A percentile compares a stretch with the other conserved stretches of the same genome.
Conservation (phyloP, 1,140 invertebrate genomes). For the Heterodera carotae region DNA sequence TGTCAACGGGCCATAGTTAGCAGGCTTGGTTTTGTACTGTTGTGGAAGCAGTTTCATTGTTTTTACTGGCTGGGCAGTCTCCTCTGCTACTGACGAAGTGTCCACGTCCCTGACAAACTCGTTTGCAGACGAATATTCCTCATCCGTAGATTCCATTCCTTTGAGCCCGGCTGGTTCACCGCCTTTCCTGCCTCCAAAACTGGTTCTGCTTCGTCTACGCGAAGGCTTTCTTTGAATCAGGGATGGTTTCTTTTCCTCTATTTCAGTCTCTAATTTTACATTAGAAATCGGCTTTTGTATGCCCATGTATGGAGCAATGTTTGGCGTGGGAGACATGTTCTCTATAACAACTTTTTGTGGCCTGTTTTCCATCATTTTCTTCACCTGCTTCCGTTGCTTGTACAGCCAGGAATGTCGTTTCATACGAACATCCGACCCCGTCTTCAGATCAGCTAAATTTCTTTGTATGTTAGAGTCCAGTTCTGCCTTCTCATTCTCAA, state of each 20-base stretch:
- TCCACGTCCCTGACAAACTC: too few relatives aligned
- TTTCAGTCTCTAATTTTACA: neutral
- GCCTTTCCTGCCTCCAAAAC: too few relatives aligned
- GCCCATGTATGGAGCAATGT: conserved; percentile 2
- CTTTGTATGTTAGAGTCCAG: neutral
- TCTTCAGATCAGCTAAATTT: neutral
- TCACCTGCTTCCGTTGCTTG: neutral
- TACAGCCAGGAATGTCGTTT: conserved; percentile 7
- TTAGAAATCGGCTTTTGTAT: neutral
- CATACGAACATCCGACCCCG: neutral
- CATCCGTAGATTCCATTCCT: too few relatives aligned
- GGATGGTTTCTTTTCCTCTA: neutral
- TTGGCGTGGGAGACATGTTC: neutral
- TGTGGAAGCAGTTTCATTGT: neutral
- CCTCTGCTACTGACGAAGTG: too few relatives aligned
- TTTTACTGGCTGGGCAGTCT: too few relatives aligned
- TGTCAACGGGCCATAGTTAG: neutral
- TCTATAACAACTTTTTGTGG: conserved; percentile 18
- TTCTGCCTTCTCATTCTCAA: conserved; percentile 4
- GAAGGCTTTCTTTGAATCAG: too few relatives aligned
- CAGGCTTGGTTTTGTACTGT: neutral
- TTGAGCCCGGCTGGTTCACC: too few relatives aligned
- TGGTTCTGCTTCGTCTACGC: too few relatives aligned
- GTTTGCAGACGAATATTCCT: too few relatives aligned
- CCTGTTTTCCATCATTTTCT: conserved; percentile 5